Evolutionary conservation across 2,888 invertebrate genomes (phyloP).

Genomic region (Lepidocyrtoides sp.): DNA sequence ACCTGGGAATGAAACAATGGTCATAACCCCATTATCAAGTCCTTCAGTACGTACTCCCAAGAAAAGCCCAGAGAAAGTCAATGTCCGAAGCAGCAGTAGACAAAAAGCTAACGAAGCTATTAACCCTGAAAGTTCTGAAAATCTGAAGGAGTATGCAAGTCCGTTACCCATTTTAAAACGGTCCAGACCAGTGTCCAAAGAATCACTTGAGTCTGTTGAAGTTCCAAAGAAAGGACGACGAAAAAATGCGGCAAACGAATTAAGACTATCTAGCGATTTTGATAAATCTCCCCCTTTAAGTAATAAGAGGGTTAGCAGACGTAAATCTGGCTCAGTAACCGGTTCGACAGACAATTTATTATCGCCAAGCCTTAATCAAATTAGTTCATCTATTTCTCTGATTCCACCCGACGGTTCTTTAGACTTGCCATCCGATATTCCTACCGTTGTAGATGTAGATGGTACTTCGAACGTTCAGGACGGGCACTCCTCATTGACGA

Average conservation of each 20-base stretch:
- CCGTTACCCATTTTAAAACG: slow-evolving; percentile 51
- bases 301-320: slow-evolving; percentile 32
- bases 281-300: slow-evolving; percentile 15
- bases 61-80: slow-evolving; percentile 42
- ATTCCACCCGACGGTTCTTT: slow-evolving; percentile 14
- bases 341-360: slow-evolving; percentile 49
- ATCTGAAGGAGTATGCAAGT: slow-evolving; percentile 45
- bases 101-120: slow-evolving; percentile 17
- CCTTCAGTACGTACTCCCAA: slow-evolving; percentile 37
- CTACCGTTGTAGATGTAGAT: neutral
- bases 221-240: slow-evolving; percentile 25
- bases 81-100: slow-evolving; percentile 9
- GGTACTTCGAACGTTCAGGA: neutral
- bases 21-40: slow-evolving; percentile 39
- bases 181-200: slow-evolving; percentile 47
- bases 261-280: slow-evolving; percentile 30
- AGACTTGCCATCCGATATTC: slow-evolving; percentile 30
- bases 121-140: neutral
- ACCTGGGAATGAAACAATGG: neutral
- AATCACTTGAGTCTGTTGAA: slow-evolving; percentile 35
- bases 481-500: neutral
- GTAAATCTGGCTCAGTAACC: slow-evolving; percentile 66
- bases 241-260: neutral
- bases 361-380: slow-evolving; percentile 55
- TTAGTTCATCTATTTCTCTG: neutral